Evolutionary conservation across 2,888 invertebrate genomes (phyloP), one percentile per base, ranked within the genome.

Genomic region (Tortrix viridana): DNA sequence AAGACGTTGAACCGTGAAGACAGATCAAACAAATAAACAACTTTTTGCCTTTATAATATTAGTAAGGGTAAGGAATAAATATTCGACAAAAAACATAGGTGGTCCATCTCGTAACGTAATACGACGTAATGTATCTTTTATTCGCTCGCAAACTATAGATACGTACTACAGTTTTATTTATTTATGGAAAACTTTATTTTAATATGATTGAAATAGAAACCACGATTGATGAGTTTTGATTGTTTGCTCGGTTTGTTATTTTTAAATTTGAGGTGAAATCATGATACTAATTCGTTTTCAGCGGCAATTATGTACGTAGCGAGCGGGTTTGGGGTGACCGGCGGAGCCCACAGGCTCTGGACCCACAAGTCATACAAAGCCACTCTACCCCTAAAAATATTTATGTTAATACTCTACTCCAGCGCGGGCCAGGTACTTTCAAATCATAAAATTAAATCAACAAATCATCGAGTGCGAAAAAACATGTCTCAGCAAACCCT

Each of bases 331-430:
- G 94, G 95, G 19, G 94, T 95, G 46, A 95, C 95, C 0, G 95
- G 94, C 2, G 95, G 95, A n/a, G 95, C 93, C 1, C 95, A 96
- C 81, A 87, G 95, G 53, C 85, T 94, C 44, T 95, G 95, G 95
- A 94, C 94, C 32, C 95, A 95, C 82, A 93, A 92, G 75, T 88
- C 95, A n/a, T 95, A 93, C 77, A 95, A 95, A 85, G 95, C 94
- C 1, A 95, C 92, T 71, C 68, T 92, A 57, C 94, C 95, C 1
- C 80, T 95, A 14, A 93, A 94, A 71, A 79, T 93, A 41, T 88
- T 95, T 55, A 82, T 95, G 26, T 92, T 95, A 66, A 72, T 93
- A 41, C 94, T 93, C 70, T 95, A 93, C 75, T 93, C 94, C 7
- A 84, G 93, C 44, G 94, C 95, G 66, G 95, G 95, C 46, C 95